phyloP scores from a whole-genome alignment of 1,140 invertebrate genomes.

The Chrysoperla carnea region DNA sequence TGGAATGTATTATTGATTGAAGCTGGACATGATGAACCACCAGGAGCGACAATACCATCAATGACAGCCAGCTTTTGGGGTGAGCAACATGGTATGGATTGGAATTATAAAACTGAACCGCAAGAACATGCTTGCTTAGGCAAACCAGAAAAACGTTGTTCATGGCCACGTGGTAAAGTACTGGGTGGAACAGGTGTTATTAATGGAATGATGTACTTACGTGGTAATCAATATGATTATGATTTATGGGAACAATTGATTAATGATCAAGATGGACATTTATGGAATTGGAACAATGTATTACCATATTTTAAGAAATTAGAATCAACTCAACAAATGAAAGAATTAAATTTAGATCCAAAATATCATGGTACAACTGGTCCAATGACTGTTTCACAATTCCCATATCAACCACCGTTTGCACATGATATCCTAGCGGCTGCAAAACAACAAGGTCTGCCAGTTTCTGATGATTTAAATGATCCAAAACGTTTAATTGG shows the following conservation, averaged over 20 bases:
- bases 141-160: constrained; percentile 20
- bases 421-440: constrained; percentile 36
- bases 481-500: constrained; percentile 25
- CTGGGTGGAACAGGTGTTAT: constrained; percentile 23
- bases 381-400: constrained; percentile 31
- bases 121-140: constrained; percentile 29
- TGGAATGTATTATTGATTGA: constrained; percentile 30
- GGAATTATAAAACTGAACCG: constrained; percentile 35
- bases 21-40: constrained; percentile 32
- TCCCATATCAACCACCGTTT: constrained; percentile 30
- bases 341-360: constrained; percentile 17
- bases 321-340: constrained; percentile 32
- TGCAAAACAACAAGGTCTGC: constrained; percentile 32
- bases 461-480: constrained; percentile 35
- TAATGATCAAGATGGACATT: constrained; percentile 12
- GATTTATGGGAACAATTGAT: constrained; percentile 38
- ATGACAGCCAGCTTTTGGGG: constrained; percentile 26
- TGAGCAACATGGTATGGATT: constrained; percentile 28
- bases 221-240: constrained; percentile 50
- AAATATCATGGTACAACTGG: constrained; percentile 26
- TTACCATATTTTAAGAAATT: constrained; percentile 35
- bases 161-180: constrained; percentile 31
- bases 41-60: constrained; percentile 23
- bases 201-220: constrained; percentile 45
- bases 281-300: constrained; percentile 24